Conservation (phyloP, 2,797 vertebrate species). For the Oophaga sylvatica region DNA sequence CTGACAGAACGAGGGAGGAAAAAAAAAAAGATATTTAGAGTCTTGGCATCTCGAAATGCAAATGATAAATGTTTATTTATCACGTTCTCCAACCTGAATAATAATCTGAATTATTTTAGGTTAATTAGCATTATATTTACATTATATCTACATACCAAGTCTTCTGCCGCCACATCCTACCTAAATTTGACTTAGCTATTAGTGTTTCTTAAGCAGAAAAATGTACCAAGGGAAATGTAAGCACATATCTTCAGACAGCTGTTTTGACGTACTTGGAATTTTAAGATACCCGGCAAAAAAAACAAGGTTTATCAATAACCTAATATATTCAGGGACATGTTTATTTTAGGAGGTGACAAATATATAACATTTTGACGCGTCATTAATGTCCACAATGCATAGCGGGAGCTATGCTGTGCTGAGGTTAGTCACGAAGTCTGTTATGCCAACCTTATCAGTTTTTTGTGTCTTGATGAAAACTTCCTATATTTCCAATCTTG, state of each 20-base stretch:
- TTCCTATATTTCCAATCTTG: too few species aligned
- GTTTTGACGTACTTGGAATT: slow-evolving; percentile 56
- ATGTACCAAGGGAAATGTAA: slow-evolving; percentile 41
- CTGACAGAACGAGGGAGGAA: slow-evolving; percentile 48
- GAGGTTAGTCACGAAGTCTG: neutral
- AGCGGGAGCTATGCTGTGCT: neutral
- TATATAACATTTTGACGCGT: slow-evolving; percentile 27
- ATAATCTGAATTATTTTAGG: slow-evolving; percentile 62
- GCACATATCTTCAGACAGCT: slow-evolving; percentile 52
- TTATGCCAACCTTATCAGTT: too few species aligned
- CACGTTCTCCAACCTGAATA: slow-evolving; percentile 58
- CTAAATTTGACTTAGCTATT: slow-evolving; percentile 59
- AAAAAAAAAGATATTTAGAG: slow-evolving; percentile 52
- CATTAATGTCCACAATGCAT: slow-evolving; percentile 19
- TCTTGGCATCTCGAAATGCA: slow-evolving; percentile 58
- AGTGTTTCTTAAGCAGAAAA: slow-evolving; percentile 56
- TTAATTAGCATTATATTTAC: slow-evolving; percentile 64
- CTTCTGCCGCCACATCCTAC: slow-evolving; percentile 43
- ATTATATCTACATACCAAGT: slow-evolving; percentile 62
- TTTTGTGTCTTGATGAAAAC: too few species aligned
- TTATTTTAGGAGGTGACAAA: slow-evolving; percentile 41
- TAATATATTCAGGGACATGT: slow-evolving; percentile 51
- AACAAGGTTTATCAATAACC: slow-evolving; percentile 47
- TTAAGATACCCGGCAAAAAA: slow-evolving; percentile 28
- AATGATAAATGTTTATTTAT: slow-evolving; percentile 64